Conservation (phyloP, 53 echinoderm and acorn worm species). For the Echinarachnius parma region DNA sequence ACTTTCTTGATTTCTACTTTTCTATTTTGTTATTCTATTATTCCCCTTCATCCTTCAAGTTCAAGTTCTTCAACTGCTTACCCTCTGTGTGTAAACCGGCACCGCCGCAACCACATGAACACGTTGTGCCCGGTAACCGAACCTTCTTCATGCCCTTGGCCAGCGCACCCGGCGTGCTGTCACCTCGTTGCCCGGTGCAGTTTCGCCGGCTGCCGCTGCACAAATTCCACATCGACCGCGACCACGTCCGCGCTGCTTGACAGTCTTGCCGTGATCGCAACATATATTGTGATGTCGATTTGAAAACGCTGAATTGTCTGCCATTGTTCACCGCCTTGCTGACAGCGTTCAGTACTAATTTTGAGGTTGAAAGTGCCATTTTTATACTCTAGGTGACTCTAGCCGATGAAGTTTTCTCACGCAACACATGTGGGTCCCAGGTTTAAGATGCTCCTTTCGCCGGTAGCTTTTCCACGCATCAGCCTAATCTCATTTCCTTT, state of each 20-base stretch:
- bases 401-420: too few relatives aligned
- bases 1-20: too few relatives aligned
- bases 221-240: constrained; percentile 32
- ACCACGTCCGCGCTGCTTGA: constrained; percentile 15
- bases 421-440: too few relatives aligned
- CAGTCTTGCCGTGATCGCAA: constrained; percentile 14
- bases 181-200: constrained; percentile 19
- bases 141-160: not conserved
- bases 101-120: constrained; percentile 65
- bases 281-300: constrained; percentile 16
- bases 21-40: too few relatives aligned
- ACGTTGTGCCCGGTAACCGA: constrained; percentile 42
- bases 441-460: too few relatives aligned
- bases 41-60: too few relatives aligned
- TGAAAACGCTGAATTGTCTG: constrained; percentile 20
- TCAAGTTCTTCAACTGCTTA: too few relatives aligned
- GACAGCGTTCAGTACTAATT: constrained; percentile 3
- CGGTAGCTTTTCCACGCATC: too few relatives aligned
- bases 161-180: constrained; percentile 17
- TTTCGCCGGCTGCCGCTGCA: constrained; percentile 32
- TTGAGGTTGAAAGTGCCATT: constrained; percentile 28
- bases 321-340: constrained; percentile 5
- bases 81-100: constrained; percentile 82
- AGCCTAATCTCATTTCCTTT: too few relatives aligned
- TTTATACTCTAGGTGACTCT: too few relatives aligned